These are phyloP conservation scores for Emmelina monodactyla DNA, from an alignment of 2,888 invertebrate species.

Conservation along the genomic window DNA sequence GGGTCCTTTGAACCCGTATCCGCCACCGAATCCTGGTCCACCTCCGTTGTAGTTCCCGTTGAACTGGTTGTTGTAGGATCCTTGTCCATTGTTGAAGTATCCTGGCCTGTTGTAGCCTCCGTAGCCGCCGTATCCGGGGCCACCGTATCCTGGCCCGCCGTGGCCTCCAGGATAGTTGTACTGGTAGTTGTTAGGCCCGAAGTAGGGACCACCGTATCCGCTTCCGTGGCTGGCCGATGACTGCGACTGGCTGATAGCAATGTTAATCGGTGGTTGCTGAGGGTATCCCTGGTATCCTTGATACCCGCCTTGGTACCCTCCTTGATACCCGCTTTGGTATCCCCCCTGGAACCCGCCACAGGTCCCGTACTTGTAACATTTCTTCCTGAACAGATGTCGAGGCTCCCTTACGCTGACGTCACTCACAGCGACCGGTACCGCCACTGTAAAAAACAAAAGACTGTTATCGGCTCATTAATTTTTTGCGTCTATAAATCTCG, in stretches of 20 bases:
- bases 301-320: conserved; percentile 19
- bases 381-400: conserved; percentile 28
- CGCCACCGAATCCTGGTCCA: conserved; percentile 21
- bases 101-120: conserved; percentile 24
- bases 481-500: too few relatives aligned
- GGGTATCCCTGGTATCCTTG: conserved; percentile 9
- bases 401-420: conserved; percentile 21
- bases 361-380: conserved; percentile 35
- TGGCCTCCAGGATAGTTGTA: conserved; percentile 18
- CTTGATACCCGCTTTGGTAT: conserved; percentile 15
- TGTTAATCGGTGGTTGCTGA: conserved; percentile 39
- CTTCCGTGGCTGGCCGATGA: conserved; percentile 41
- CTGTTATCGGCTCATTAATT: conserved; percentile 15
- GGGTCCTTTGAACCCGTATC: conserved; percentile 28
- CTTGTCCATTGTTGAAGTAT: conserved; percentile 33
- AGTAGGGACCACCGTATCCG: conserved; percentile 31
- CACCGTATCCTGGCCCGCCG: conserved; percentile 14
- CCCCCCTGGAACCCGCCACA: conserved; percentile 22
- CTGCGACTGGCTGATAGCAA: conserved; percentile 55
- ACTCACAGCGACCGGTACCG: conserved; percentile 16
- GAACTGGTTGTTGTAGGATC: conserved; percentile 41
- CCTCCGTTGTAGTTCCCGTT: conserved; percentile 47
- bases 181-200: conserved; percentile 39
- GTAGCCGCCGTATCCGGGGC: conserved; percentile 6
- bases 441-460: conserved; percentile 22